Conservation (phyloP, 2,113 vertebrate genomes). For the Phocoena sinus region DNA sequence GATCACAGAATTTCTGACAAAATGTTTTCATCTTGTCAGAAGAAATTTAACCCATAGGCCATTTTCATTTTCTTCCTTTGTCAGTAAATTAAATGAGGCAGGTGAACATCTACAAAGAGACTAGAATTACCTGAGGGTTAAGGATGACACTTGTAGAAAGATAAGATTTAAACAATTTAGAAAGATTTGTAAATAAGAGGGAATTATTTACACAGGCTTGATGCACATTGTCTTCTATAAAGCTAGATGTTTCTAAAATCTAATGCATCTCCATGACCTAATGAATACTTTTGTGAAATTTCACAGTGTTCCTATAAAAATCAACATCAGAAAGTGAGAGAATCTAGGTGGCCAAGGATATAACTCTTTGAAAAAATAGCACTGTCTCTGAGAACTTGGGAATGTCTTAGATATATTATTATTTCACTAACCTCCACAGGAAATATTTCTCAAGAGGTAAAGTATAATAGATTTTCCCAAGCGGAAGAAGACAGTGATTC, state of each 20-base stretch:
- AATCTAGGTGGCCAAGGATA: background rate
- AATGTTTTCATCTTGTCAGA: background rate
- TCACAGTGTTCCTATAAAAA: background rate
- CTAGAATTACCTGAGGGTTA: background rate
- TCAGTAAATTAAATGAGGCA: slow-evolving; percentile 15
- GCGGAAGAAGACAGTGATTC: background rate
- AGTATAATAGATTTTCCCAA: background rate
- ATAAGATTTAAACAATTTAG: background rate
- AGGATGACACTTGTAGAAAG: background rate
- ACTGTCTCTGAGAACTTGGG: background rate
- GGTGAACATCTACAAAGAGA: background rate
- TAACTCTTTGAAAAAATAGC: background rate
- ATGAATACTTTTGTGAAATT: background rate
- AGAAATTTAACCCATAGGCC: background rate
- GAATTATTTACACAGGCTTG: background rate
- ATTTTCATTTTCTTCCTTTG: background rate
- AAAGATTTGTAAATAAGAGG: background rate
- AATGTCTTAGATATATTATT: background rate
- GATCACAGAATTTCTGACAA: background rate
- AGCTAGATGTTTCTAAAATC: background rate
- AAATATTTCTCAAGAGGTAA: background rate
- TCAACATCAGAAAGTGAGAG: background rate
- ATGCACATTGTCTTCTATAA: background rate
- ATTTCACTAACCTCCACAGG: background rate
- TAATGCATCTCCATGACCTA: background rate